A percentile compares a stretch with the other conserved stretches of the same genome.
Conservation (phyloP, 2,113 vertebrate species). For the Spilogale gracilis region DNA sequence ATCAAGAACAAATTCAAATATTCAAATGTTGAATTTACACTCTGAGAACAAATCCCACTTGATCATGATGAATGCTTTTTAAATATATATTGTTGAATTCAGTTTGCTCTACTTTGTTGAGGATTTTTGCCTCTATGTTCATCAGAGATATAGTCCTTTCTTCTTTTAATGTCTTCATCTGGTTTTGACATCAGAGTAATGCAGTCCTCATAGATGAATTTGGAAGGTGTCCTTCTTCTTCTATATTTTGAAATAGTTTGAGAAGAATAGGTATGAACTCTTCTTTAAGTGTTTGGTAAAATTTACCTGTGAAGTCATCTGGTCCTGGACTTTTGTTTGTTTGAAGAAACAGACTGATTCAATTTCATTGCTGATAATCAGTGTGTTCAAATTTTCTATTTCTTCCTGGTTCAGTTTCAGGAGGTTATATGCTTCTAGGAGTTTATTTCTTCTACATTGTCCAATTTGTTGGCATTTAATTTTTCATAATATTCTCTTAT, state of each 20-base stretch:
- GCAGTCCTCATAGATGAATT: background rate
- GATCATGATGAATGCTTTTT: background rate
- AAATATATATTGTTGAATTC: background rate
- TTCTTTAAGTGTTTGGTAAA: background rate
- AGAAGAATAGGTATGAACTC: background rate
- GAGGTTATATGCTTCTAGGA: background rate
- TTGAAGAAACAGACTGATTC: background rate
- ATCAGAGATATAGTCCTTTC: background rate
- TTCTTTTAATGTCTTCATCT: background rate
- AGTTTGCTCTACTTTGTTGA: background rate
- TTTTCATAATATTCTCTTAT: background rate
- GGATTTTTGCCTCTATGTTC: background rate
- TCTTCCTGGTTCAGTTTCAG: background rate
- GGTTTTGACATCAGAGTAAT: background rate
- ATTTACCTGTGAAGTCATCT: background rate
- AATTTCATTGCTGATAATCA: background rate
- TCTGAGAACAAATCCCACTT: background rate
- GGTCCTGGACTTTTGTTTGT: background rate
- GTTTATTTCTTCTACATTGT: background rate
- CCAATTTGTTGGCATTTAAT: background rate
- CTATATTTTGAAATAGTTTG: background rate
- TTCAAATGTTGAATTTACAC: background rate
- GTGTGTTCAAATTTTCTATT: background rate
- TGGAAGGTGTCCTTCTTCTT: background rate
- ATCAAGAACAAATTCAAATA: background rate